Base-by-base conservation (phyloP, 1,140 invertebrate species). In the Plutomurus gul region DNA sequence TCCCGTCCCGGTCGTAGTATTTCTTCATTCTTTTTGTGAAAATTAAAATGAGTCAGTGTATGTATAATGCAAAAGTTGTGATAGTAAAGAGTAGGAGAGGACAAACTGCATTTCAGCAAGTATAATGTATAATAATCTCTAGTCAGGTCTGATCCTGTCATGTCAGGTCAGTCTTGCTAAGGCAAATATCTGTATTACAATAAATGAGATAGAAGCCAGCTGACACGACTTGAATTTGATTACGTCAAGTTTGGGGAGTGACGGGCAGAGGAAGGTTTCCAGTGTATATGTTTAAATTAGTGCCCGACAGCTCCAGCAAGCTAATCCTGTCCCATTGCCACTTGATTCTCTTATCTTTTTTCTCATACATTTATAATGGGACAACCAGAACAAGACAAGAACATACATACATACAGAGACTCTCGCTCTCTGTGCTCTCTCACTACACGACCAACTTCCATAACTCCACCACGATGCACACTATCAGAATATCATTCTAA, bases 281-380 rank as follows among this genome's bases (percentile, higher is more conserved):
- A 33, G 56, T 65, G 56, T 65, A 65, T 65, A 65, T 33, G 56
- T 65, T 65, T 65, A 65, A 65, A 65, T 65, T 65, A 65, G 56
- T 65, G 56, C 56, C 56, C 56, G 56, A 65, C 56, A 65, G 56
- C 56, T 65, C 56, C n/a, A 18, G 56, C 8, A 65, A 65, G 56
- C 56, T 65, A 65, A 65, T 65, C 56, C 27, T 65, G 56, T 65
- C 56, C 56, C 56, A 65, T 65, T 65, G 56, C 56, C 56, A 65
- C 56, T 65, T 65, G 56, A 65, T 30, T 65, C 56, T 65, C 22
- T 65, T 65, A 65, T 65, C 56, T 65, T 65, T 65, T 65, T 65
- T 65, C 56, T 65, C 56, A 65, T 65, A 65, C 56, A 65, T 65
- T 33, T 33, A 65, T 65, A 65, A 65, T 65, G 36, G 56, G 56